Evolutionary conservation across 2,888 invertebrate species (phyloP), one percentile per base, ranked within the genome.

Genomic region (Metalampra italica): DNA sequence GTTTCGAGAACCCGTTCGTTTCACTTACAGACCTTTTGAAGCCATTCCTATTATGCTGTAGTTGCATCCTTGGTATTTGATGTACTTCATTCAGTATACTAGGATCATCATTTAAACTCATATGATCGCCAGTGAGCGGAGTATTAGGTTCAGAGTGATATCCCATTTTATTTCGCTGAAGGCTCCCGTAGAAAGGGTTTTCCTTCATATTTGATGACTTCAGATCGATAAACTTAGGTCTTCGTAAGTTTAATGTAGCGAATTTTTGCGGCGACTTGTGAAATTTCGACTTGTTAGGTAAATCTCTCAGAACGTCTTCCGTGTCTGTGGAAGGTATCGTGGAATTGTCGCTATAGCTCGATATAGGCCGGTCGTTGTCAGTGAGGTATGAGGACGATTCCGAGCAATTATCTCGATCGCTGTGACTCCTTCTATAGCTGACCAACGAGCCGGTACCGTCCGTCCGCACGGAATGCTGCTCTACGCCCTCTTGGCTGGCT

Each of bases 101-200:
- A 54, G 78, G 72, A 51, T 80, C 80, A 53, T 78, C 78, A 56
- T 70, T 75, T 50, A 84, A 65, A 53, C 75, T 72, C 11, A 66
- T 56, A 55, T 68, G 70, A 55, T 87, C 86, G 43, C 77, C 75
- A 51, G 71, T 75, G 30, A 89, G 62, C 30, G 90, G 90, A 9
- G 90, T 90, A 60, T 81, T 90, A 37, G 90, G 90, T 73, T 90
- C 90, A 4, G 90, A 90, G 64, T 87, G 82, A 66, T 88, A 88
- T 29, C 89, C 89, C 54, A 87, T 78, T 71, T 77, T 82, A 62
- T 82, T 82, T 55, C 90, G 75, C 54, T 84, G 82, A 47, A 90
- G 65, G 57, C 80, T 88, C 51, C 83, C 83, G 53, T 85, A 88
- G 54, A 82, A 77, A 0, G 71, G 69, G 51, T 74, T 82, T 48